These are phyloP conservation scores for Drosophila rubida DNA, from an alignment of 2,888 invertebrate genomes.

Conservation along the genomic window DNA sequence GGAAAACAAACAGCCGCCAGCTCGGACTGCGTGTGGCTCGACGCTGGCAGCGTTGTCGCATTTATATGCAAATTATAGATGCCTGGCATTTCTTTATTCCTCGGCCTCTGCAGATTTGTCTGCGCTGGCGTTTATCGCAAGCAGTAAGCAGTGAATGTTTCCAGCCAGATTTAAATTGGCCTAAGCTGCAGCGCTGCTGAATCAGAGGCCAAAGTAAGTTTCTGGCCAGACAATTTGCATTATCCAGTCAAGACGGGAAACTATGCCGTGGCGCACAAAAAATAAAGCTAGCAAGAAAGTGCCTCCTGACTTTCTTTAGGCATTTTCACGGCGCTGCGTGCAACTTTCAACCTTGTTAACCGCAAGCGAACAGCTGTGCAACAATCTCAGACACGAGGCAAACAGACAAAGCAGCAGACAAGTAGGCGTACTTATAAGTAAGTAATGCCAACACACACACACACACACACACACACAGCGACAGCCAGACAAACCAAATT, in stretches of 20 bases:
- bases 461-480: conserved; percentile 6
- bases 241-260: conserved; percentile 47
- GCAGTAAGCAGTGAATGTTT: conserved; percentile 59
- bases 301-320: conserved; percentile 62
- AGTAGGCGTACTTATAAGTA: conserved; percentile 27
- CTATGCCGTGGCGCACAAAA: conserved; percentile 16
- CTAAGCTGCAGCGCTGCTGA: conserved; percentile 19
- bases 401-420: conserved; percentile 27
- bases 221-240: conserved; percentile 52
- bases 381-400: conserved; percentile 54
- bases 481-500: conserved; percentile 47
- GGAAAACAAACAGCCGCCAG: conserved; percentile 27
- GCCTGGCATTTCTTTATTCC: conserved; percentile 62
- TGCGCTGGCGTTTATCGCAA: conserved; percentile 71
- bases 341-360: conserved; percentile 52
- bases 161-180: conserved; percentile 57
- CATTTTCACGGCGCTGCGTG: conserved; percentile 51
- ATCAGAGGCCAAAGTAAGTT: conserved; percentile 11
- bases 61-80: conserved; percentile 80
- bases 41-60: conserved; percentile 69
- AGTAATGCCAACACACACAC: conserved; percentile 23
- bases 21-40: conserved; percentile 57
- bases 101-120: conserved; percentile 68
- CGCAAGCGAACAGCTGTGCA: conserved; percentile 59
- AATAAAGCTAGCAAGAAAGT: neutral